Evolutionary conservation across 2,888 invertebrate species (phyloP), one percentile per base, ranked within the genome.

Genomic region (Hirtodrosophila duncani): DNA sequence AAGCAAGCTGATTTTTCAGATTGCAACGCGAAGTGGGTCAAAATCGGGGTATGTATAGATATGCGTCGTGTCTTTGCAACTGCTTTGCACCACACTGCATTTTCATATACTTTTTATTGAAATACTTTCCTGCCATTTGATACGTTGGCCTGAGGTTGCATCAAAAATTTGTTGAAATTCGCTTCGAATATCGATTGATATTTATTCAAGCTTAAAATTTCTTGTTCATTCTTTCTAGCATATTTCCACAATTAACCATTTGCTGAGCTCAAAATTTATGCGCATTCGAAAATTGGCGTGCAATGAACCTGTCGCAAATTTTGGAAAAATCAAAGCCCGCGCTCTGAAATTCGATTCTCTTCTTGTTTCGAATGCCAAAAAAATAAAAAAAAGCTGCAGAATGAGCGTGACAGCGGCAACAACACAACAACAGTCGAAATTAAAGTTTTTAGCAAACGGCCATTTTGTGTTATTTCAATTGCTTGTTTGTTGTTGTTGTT

Each of bases 191-290:
- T n/a, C n/a, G n/a, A n/a, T n/a, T n/a, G n/a, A n/a, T n/a, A n/a
- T n/a, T n/a, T n/a, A n/a, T n/a, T n/a, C n/a, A n/a, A n/a, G n/a
- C n/a, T n/a, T n/a, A n/a, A n/a, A n/a, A n/a, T n/a, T 21, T 17
- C 18, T 5, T 20, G n/a, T n/a, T n/a, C n/a, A n/a, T 30, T 20
- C 23, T 36, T 18, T 27, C 18, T 38, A 62, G 59, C 75, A 60
- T 75, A 79, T 62, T 62, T 70, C 56, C 64, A 62, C 77, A 72
- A 72, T 72, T 79, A 72, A 72, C n/a, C n/a, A n/a, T n/a, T n/a
- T n/a, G n/a, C n/a, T n/a, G n/a, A n/a, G 34, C 52, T 39, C 38
- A 20, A 44, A 48, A 67, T 67, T 67, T 61, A 55, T 53, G 53
- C 50, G 48, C 41, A 64, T 56, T 63, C 48, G 60, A 23, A 31